phyloP scores from a whole-genome alignment of 2,113 vertebrate genomes.

The Erpornis zantholeuca region DNA sequence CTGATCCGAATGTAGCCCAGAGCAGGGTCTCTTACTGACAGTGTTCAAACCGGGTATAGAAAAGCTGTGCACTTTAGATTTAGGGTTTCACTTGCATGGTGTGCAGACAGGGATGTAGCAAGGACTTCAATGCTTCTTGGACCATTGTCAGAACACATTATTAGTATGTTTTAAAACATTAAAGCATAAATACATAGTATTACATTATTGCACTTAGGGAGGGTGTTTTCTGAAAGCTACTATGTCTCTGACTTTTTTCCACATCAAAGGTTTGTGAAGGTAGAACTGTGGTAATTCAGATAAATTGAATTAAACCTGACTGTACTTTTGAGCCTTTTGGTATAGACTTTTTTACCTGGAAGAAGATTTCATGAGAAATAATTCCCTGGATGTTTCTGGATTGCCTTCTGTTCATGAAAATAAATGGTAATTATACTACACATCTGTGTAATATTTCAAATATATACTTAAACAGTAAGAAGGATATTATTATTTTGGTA shows the following conservation, averaged over 20 bases:
- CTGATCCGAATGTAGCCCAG: neutral
- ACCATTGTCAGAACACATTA: neutral
- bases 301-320: neutral
- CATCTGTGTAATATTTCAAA: neutral
- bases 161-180: neutral
- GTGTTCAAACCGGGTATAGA: neutral
- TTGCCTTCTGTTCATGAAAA: neutral
- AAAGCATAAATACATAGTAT: neutral
- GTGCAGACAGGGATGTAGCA: neutral
- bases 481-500: neutral
- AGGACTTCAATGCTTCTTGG: neutral
- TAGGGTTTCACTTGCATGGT: fast-evolving
- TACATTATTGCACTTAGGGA: neutral
- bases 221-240: neutral
- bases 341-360: neutral
- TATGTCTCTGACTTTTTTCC: neutral
- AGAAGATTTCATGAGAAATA: neutral
- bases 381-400: neutral
- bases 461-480: neutral
- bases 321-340: neutral
- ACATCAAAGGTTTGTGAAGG: neutral
- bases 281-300: neutral
- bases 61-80: neutral
- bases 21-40: neutral
- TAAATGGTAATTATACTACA: neutral